phyloP scores from a whole-genome alignment of 2,113 vertebrate genomes.

The Silurus asotus region DNA sequence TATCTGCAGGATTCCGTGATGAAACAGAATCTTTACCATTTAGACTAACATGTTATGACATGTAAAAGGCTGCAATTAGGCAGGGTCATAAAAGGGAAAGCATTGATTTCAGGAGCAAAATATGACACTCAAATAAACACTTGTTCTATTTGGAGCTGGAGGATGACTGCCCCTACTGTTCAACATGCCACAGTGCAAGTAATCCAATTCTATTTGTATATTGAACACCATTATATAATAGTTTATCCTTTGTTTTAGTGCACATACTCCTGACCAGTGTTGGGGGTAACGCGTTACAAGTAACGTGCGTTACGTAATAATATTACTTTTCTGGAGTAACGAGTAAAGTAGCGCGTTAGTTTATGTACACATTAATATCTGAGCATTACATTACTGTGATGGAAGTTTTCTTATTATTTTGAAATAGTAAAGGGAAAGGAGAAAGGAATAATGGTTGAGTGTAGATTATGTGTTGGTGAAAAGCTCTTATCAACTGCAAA shows the following conservation, averaged over 20 bases:
- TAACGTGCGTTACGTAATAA: no score
- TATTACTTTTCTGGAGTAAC: no score
- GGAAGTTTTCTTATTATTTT: no score
- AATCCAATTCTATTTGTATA: neutral
- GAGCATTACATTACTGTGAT: no score
- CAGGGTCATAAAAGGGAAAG: neutral
- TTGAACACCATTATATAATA: neutral
- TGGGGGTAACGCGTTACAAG: no score
- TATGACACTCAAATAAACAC: neutral
- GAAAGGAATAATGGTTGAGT: no score
- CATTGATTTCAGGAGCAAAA: neutral
- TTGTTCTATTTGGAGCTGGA: neutral
- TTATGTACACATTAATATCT: no score
- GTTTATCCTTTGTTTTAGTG: neutral
- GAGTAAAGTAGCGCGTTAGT: no score
- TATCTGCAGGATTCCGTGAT: neutral
- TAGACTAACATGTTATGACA: neutral
- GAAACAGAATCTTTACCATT: neutral
- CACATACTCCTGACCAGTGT: neutral
- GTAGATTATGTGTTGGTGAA: no score
- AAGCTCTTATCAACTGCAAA: no score
- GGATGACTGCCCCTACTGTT: conserved; percentile 60
- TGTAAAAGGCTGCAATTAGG: neutral
- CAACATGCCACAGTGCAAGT: conserved; percentile 37
- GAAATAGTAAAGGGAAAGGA: no score